These are phyloP conservation scores for Dolichomitus sp. DNA, from an alignment of 2,888 invertebrate genomes.

Conservation along the genomic window DNA sequence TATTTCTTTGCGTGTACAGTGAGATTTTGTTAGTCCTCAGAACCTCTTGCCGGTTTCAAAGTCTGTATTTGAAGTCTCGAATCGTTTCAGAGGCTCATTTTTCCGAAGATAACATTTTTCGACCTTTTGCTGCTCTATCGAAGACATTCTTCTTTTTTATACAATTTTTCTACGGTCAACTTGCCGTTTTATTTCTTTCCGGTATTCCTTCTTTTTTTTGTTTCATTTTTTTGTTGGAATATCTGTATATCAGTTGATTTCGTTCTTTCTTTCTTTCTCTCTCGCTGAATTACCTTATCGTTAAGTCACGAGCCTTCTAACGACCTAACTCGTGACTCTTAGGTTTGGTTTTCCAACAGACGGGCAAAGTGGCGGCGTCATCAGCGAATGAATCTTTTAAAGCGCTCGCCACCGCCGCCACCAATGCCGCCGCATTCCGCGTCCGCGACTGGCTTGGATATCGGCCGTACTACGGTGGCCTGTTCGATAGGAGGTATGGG, in stretches of 20 bases:
- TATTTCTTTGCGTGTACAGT: no score
- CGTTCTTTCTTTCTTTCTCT: slow-evolving; percentile 21
- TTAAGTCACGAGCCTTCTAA: slow-evolving; percentile 86
- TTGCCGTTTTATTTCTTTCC: neutral
- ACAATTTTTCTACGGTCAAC: no score
- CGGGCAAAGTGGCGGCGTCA: slow-evolving; percentile 99
- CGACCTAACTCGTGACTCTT: slow-evolving; percentile 91
- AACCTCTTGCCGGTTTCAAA: no score
- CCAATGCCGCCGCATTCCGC: slow-evolving; percentile 82
- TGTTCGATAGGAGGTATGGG: slow-evolving; percentile 90
- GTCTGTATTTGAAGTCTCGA: no score
- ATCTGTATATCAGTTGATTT: neutral
- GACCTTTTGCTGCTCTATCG: no score
- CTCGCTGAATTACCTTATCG: slow-evolving; percentile 66
- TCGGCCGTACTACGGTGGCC: slow-evolving; percentile 79
- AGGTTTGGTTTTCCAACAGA: slow-evolving; percentile 99
- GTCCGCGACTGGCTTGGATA: slow-evolving; percentile 78
- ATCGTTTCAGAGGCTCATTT: no score
- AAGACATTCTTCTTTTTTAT: no score
- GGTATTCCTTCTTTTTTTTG: neutral
- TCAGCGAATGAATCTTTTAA: slow-evolving; percentile 97
- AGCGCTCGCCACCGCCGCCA: slow-evolving; percentile 91
- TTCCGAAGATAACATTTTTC: no score
- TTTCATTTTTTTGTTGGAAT: neutral
- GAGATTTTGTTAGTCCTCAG: no score